Evolutionary conservation across 2,888 invertebrate genomes (phyloP), one percentile per base, ranked within the genome.

Genomic region (Noctuana brunneofusca): DNA sequence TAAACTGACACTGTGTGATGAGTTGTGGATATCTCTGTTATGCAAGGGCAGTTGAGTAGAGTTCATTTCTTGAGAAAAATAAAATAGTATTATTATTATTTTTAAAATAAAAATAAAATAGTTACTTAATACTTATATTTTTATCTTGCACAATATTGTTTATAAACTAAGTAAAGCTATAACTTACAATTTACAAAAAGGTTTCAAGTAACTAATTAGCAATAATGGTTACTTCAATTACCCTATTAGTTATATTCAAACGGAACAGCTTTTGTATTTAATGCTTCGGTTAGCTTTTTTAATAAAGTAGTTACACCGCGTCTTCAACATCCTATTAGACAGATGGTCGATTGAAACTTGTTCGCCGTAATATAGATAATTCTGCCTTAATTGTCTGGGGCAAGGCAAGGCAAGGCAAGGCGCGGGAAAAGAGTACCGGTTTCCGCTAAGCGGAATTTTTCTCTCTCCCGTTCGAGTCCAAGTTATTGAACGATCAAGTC

Each of bases 361-460:
- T 59, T 46, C 32, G 43, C n/a, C 2, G 55, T 35, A 38, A 54
- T 54, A 43, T 43, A 4, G 55, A 22, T 27, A 55, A 46, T 38
- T n/a, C 41, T 14, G 52, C 43, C 30, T 14, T 59, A 59, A 59
- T 50, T 41, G 58, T 41, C 38, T 22, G 16, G 12, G 41, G 18
- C 22, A 53, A 59, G 59, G 53, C 32, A 53, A 52, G 52, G 46
- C n/a, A n/a, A 16, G 41, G 18, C 22, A 53, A 59, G 59, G 53
- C 32, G 59, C 59, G 52, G 46, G 53, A 53, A 52, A 58, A 59
- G 52, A 11, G 58, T 41, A 59, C 52, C 58, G 58, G 58, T 59
- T 59, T 38, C 30, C 24, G 41, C 14, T 52, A n/a, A 18, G 35
- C 50, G 20, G 14, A 49, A 20, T 52, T 52, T 59, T 59, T 50